A percentile compares a stretch with the other conserved stretches of the same genome.
Conservation (phyloP, 2,797 vertebrate genomes). For the Allobates femoralis region DNA sequence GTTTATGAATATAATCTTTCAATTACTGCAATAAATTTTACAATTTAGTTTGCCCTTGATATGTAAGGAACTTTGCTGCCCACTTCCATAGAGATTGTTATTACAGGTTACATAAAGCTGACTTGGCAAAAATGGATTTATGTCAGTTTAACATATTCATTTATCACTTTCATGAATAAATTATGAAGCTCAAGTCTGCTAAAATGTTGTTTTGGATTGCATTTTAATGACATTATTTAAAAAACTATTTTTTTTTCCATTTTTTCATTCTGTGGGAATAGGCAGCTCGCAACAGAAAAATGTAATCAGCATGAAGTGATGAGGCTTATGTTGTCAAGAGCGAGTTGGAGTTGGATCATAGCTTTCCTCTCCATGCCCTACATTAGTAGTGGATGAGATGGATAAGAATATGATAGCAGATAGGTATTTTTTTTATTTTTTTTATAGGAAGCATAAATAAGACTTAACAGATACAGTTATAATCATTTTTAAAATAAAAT, state of each 20-base stretch:
- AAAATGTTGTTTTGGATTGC: background rate
- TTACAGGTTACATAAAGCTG: slow-evolving; percentile 9
- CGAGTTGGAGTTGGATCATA: background rate
- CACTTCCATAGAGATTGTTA: background rate
- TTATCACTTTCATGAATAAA: slow-evolving; percentile 23
- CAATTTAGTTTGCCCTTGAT: background rate
- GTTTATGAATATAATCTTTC: background rate
- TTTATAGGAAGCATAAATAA: background rate
- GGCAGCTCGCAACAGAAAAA: background rate
- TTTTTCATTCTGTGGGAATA: background rate
- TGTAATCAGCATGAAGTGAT: background rate
- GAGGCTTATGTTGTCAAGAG: background rate
- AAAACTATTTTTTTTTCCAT: background rate
- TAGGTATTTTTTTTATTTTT: background rate
- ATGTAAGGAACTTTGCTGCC: background rate
- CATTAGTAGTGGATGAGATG: background rate
- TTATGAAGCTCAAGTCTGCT: background rate
- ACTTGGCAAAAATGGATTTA: slow-evolving; percentile 20
- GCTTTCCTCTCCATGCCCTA: background rate
- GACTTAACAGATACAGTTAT: too few species aligned
- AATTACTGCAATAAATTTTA: background rate
- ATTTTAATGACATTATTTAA: slow-evolving; percentile 6
- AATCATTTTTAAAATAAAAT: too few species aligned
- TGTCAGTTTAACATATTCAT: slow-evolving; percentile 7
- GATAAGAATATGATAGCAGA: background rate